Base-by-base conservation (phyloP, 2,113 vertebrate genomes). In the Gobius niger region DNA sequence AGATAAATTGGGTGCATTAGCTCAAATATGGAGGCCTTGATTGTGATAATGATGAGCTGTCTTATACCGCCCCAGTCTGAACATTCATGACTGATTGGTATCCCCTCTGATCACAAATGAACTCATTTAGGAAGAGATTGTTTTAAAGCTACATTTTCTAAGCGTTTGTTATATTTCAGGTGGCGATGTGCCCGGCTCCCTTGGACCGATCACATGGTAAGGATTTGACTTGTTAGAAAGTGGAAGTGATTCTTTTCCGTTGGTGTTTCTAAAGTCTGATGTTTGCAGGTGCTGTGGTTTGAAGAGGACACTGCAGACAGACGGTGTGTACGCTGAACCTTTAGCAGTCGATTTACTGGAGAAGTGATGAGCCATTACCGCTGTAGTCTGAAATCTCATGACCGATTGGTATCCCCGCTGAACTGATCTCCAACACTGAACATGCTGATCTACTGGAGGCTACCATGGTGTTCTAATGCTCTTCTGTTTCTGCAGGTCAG, bases 21-120 rank as follows among this genome's bases (percentile, higher is more conserved):
- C 24, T 34, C 24, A 34, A 34, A 4, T 34, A 34, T 34, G 5
- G 24, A 34, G 5, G 24, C 24, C 24, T 34, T 34, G 24, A 2
- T 34, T 34, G 24, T 34, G 11, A 13, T 85, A 40, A 13, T 89
- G 88, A 90, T 90, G 85, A 87, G 1, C 16, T 34, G 60, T 0
- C 6, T 34, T 62, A 53, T 86, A 89, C 87, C 86, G 90, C 88
- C 89, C 89, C 89, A 86, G 80, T 81, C 89, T 86, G 85, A 87
- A 46, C 2, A 54, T 60, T 61, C 69, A 44, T 73, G 82, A 81
- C 46, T 84, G 85, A 72, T 44, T 83, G 83, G 85, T 83, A 64
- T 50, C 13, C 70, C 51, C 65, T 82, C 85, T 87, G 87, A 85
- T 69, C 44, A 34, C 24, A 34, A 34, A 34, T 34, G 24, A 34